Conservation (phyloP, 53 echinoderm and acorn worm species). For the Temnopleurus reevesii region DNA sequence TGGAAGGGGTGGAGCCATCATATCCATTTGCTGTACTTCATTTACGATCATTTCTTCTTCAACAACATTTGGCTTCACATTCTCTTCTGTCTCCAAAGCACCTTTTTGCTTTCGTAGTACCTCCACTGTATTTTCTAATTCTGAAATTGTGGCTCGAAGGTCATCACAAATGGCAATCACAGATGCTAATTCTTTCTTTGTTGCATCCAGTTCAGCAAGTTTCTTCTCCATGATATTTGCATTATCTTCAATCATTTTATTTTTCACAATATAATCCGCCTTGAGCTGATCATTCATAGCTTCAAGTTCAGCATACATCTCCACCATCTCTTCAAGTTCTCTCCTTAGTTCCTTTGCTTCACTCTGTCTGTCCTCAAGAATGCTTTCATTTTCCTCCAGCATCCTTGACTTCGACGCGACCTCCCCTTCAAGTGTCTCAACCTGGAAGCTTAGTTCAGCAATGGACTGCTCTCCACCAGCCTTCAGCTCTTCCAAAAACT, state of each 20-base stretch:
- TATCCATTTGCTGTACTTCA: background rate
- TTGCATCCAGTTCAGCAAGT: background rate
- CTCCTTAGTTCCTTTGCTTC: constrained; percentile 47
- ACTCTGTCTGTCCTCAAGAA: constrained; percentile 45
- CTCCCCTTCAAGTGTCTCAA: constrained; percentile 29
- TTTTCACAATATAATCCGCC: constrained; percentile 40
- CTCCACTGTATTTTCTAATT: background rate
- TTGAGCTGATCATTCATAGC: constrained; percentile 4
- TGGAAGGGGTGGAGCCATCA: background rate
- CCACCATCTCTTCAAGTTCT: constrained; percentile 47
- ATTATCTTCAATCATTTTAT: constrained; percentile 36
- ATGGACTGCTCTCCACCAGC: constrained; percentile 52
- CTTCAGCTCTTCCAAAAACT: constrained; percentile 41
- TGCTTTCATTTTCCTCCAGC: constrained; percentile 34
- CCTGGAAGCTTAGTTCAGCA: constrained; percentile 48
- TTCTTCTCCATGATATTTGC: constrained; percentile 36
- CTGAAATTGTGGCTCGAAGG: background rate
- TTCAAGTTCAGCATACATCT: constrained; percentile 21
- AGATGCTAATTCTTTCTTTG: constrained; percentile 29
- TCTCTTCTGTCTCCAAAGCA: background rate
- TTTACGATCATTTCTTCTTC: constrained; percentile 11
- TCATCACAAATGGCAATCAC: background rate
- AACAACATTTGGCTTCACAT: background rate
- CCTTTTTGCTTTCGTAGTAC: background rate
- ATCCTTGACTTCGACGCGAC: constrained; percentile 40